These are phyloP conservation scores for Hypsibius dujardini DNA, from an alignment of 1,140 invertebrate species.

Conservation along the genomic window DNA sequence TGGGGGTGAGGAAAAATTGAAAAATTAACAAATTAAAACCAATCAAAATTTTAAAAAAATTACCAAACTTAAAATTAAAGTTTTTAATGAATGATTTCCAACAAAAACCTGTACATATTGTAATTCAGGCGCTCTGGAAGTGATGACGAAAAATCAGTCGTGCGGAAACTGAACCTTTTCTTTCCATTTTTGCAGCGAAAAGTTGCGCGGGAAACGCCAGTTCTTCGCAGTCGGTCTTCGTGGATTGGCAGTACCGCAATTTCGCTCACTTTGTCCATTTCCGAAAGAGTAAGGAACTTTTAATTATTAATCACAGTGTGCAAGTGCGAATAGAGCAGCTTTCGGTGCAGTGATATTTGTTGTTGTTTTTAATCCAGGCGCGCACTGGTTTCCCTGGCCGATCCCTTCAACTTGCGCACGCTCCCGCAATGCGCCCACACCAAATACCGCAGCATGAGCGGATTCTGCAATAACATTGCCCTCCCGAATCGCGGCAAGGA, in stretches of 20 bases:
- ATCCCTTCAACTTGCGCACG: not conserved
- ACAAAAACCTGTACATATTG: too few relatives aligned
- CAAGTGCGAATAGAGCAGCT: not conserved
- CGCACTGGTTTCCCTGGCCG: not conserved
- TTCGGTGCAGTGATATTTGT: not conserved
- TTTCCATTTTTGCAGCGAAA: not conserved
- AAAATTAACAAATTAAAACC: too few relatives aligned
- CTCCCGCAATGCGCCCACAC: not conserved
- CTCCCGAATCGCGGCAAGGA: not conserved
- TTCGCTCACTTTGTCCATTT: conserved; percentile 12
- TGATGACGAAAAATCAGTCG: too few relatives aligned
- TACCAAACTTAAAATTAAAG: not conserved
- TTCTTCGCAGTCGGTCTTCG: not conserved
- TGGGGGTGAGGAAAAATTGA: too few relatives aligned
- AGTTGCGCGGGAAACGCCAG: not conserved
- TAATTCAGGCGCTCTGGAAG: too few relatives aligned
- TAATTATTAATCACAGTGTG: not conserved
- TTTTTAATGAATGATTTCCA: not conserved
- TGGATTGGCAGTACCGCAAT: conserved; percentile 5
- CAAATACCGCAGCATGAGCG: conserved; percentile 4
- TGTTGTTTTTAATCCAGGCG: not conserved
- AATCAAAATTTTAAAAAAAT: too few relatives aligned
- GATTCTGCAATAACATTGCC: conserved; percentile 11
- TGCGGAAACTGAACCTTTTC: not conserved
- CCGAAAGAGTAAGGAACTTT: conserved; percentile 13